Conservation (phyloP, 2,888 invertebrate species). For the Thelaira solivaga region DNA sequence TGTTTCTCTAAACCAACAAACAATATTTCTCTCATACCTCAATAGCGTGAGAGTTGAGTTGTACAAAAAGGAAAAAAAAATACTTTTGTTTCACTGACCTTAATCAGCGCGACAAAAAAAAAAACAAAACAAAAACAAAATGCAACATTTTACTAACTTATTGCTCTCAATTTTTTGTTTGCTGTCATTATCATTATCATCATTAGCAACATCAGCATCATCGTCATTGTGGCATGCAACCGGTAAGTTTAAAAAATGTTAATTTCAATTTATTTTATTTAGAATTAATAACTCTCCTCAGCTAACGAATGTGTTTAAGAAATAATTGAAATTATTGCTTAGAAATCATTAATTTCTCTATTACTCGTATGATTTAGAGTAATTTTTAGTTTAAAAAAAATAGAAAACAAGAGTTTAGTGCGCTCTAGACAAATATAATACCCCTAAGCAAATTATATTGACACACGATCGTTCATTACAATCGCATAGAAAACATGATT, state of each 20-base stretch:
- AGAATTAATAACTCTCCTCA: neutral
- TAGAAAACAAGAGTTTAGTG: too few relatives aligned
- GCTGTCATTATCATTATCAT: constrained; percentile 24
- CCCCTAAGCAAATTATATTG: too few relatives aligned
- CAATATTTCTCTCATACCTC: constrained; percentile 46
- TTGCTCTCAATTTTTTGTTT: constrained; percentile 41
- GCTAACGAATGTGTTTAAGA: neutral
- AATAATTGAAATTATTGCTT: neutral
- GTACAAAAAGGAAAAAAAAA: constrained; percentile 19
- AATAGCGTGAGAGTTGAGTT: constrained; percentile 6
- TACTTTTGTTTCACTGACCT: constrained; percentile 44
- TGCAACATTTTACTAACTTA: constrained; percentile 29
- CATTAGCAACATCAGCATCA: neutral
- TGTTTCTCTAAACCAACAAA: constrained; percentile 22
- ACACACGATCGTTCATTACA: too few relatives aligned
- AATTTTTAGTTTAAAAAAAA: too few relatives aligned
- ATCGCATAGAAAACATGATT: too few relatives aligned
- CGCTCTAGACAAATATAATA: too few relatives aligned
- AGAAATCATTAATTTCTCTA: too few relatives aligned
- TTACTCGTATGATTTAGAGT: too few relatives aligned
- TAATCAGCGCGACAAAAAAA: constrained; percentile 39
- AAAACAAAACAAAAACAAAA: constrained; percentile 49
- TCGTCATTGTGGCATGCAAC: constrained; percentile 16
- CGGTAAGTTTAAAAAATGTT: constrained; percentile 35
- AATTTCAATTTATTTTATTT: constrained; percentile 5